These are phyloP conservation scores for Chloroceryle amazona DNA, from an alignment of 2,797 vertebrate genomes.

Conservation along the genomic window DNA sequence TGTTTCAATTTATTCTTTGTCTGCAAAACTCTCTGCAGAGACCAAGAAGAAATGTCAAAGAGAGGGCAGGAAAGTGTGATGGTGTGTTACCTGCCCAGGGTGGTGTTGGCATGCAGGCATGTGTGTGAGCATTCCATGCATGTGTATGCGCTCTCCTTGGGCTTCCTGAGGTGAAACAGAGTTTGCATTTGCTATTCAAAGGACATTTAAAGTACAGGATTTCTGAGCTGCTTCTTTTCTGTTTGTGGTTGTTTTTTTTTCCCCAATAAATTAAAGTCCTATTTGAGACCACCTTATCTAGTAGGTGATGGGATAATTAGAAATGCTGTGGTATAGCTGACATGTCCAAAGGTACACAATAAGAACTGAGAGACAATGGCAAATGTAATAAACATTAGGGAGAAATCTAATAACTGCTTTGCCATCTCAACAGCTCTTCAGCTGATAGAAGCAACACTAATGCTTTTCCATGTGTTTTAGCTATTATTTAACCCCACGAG, in stretches of 20 bases:
- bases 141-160: not conserved
- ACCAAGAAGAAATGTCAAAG: not conserved
- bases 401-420: not conserved
- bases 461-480: not conserved
- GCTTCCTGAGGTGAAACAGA: not conserved
- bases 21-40: not conserved
- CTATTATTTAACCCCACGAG: not conserved
- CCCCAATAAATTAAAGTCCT: not conserved
- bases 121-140: not conserved
- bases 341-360: not conserved
- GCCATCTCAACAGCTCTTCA: not conserved
- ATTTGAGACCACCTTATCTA: not conserved
- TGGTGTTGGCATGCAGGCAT: rapidly evolving
- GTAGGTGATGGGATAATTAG: not conserved
- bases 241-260: not conserved
- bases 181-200: not conserved
- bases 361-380: not conserved
- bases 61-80: not conserved
- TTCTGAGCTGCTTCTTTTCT: not conserved
- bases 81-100: not conserved
- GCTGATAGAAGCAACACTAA: not conserved
- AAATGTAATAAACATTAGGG: not conserved
- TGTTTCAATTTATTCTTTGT: not conserved
- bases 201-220: not conserved
- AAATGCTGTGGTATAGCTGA: not conserved